Evolutionary conservation across 2,888 invertebrate species (phyloP).

Genomic region (Brenthis ino): DNA sequence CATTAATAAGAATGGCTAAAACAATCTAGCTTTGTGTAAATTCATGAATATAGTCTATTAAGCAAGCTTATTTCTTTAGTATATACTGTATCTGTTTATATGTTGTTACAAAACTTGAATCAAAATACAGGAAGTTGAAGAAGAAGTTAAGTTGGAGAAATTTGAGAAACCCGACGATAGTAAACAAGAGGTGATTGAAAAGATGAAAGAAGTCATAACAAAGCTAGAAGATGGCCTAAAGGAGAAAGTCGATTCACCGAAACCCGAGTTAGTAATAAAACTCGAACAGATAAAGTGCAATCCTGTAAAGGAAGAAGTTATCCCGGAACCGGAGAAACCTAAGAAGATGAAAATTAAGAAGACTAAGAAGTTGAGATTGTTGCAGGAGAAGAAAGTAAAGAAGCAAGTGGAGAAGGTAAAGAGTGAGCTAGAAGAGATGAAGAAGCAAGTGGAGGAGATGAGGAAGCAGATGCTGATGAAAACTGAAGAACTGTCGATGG

Average conservation of each 20-base stretch:
- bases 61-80: background rate
- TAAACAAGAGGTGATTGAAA: conserved; percentile 65
- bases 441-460: conserved; percentile 68
- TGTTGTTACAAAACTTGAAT: background rate
- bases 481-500: conserved; percentile 48
- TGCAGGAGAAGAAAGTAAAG: conserved; percentile 64
- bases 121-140: conserved; percentile 56
- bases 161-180: conserved; percentile 64
- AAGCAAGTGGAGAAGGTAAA: conserved; percentile 67
- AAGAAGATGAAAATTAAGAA: conserved; percentile 59
- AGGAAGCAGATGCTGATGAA: conserved; percentile 60
- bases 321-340: conserved; percentile 33
- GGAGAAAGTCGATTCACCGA: conserved; percentile 48
- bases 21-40: too few species aligned
- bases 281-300: conserved; percentile 34
- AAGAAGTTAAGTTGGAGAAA: conserved; percentile 62
- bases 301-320: conserved; percentile 41
- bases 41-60: conserved; percentile 14
- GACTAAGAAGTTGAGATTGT: conserved; percentile 55
- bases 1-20: too few species aligned
- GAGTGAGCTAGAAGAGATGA: conserved; percentile 65
- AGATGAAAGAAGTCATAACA: conserved; percentile 70
- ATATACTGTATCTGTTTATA: background rate
- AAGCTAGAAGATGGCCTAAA: conserved; percentile 68
- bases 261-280: conserved; percentile 40